Evolutionary conservation across 2,888 invertebrate genomes (phyloP).

Genomic region (Apodemia arnacis): DNA sequence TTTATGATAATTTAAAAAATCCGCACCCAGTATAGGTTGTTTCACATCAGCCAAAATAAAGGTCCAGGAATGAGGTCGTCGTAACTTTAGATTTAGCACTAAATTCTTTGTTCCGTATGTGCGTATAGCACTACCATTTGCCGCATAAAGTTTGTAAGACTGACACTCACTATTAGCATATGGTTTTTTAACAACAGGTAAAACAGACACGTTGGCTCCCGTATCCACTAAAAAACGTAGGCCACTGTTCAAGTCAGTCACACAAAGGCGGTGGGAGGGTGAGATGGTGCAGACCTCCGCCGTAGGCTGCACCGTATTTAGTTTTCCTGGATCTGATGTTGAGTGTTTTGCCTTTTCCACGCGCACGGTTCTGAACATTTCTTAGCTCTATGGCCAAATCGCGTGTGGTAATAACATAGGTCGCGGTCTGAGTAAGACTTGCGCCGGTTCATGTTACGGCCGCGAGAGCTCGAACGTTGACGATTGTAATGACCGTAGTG

Average conservation of each 20-base stretch:
- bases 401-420: constrained; percentile 45
- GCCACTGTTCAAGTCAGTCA: constrained; percentile 55
- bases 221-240: constrained; percentile 50
- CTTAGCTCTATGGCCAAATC: constrained; percentile 39
- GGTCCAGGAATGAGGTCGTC: constrained; percentile 41
- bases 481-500: no score
- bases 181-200: constrained; percentile 35
- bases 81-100: constrained; percentile 40
- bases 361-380: constrained; percentile 58
- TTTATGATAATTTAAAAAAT: constrained; percentile 57
- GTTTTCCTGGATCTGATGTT: constrained; percentile 46
- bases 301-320: constrained; percentile 50
- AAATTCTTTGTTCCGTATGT: constrained; percentile 40
- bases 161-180: neutral
- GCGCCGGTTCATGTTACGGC: constrained; percentile 21
- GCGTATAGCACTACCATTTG: constrained; percentile 66
- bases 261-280: constrained; percentile 53
- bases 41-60: constrained; percentile 51
- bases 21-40: constrained; percentile 54
- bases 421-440: constrained; percentile 1
- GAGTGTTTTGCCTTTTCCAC: constrained; percentile 38
- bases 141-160: constrained; percentile 73
- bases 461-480: constrained; percentile 26
- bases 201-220: constrained; percentile 52
- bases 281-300: constrained; percentile 52